A percentile compares a stretch with the other conserved stretches of the same genome.
phyloP scores from a whole-genome alignment of 2,113 vertebrate species.

The Cairina moschata region DNA sequence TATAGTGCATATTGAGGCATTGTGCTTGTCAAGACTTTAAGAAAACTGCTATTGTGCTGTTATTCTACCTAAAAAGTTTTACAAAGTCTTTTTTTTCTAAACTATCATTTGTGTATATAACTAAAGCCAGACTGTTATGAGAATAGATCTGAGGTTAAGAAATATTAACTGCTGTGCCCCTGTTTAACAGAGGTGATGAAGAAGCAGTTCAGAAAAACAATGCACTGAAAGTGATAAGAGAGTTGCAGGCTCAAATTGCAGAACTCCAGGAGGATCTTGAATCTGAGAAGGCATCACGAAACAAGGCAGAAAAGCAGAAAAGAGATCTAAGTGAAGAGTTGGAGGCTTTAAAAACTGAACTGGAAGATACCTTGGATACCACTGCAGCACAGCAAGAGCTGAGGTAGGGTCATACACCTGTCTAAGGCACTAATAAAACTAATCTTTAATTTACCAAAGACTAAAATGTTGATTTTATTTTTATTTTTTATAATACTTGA shows the following conservation, averaged over 20 bases:
- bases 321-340: slow-evolving; percentile 95
- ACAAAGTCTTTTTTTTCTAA: neutral
- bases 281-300: slow-evolving; percentile 89
- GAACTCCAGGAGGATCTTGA: slow-evolving; percentile 97
- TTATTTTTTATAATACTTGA: neutral
- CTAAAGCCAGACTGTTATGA: accelerated
- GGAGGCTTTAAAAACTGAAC: slow-evolving; percentile 95
- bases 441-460: neutral
- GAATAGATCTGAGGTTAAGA: neutral
- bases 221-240: slow-evolving; percentile 89
- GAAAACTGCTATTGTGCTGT: neutral
- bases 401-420: slow-evolving; percentile 74
- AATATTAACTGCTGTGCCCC: neutral
- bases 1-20: neutral
- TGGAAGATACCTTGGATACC: slow-evolving; percentile 97
- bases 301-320: slow-evolving; percentile 97
- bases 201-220: slow-evolving; percentile 93
- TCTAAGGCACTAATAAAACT: neutral
- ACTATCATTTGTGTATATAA: accelerated
- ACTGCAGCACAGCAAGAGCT: slow-evolving; percentile 97
- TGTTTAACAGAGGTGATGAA: slow-evolving; percentile 87
- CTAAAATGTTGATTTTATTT: neutral
- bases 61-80: neutral
- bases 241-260: slow-evolving; percentile 93
- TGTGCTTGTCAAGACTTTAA: neutral